Conservation (phyloP, 2,888 invertebrate species). For the Euspilapteryx auroguttella region DNA sequence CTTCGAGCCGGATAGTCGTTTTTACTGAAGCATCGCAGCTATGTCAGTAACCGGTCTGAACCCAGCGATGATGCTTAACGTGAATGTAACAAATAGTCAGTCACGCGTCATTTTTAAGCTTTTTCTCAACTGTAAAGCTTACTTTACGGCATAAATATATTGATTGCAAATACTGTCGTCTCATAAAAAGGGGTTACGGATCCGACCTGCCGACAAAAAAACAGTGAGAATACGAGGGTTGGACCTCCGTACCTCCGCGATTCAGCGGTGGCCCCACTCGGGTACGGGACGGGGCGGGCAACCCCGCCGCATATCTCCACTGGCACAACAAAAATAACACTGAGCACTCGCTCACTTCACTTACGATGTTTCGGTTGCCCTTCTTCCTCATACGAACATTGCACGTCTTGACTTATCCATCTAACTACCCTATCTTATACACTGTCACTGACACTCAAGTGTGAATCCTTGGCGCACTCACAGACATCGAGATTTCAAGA, state of each 20-base stretch:
- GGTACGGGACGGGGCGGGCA: conserved; percentile 25
- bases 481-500: conserved; percentile 44
- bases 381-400: conserved; percentile 64
- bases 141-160: no score
- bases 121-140: no score
- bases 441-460: conserved; percentile 45
- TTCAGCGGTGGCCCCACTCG: conserved; percentile 43
- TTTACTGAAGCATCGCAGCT: no score
- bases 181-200: conserved; percentile 47
- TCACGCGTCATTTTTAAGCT: no score
- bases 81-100: no score
- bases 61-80: no score
- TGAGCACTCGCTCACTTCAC: conserved; percentile 31
- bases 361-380: conserved; percentile 56
- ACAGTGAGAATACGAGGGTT: conserved; percentile 47
- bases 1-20: conserved; percentile 1
- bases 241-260: conserved; percentile 53
- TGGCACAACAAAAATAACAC: conserved; percentile 41
- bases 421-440: conserved; percentile 45
- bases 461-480: conserved; percentile 31
- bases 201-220: conserved; percentile 40
- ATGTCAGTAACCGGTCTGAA: no score
- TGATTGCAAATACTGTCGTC: no score
- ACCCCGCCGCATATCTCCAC: conserved; percentile 43
- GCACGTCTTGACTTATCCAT: conserved; percentile 48